A percentile compares a stretch with the other conserved stretches of the same genome.
These are phyloP conservation scores for Natator depressus DNA, from an alignment of 2,113 vertebrate species.

Conservation along the genomic window DNA sequence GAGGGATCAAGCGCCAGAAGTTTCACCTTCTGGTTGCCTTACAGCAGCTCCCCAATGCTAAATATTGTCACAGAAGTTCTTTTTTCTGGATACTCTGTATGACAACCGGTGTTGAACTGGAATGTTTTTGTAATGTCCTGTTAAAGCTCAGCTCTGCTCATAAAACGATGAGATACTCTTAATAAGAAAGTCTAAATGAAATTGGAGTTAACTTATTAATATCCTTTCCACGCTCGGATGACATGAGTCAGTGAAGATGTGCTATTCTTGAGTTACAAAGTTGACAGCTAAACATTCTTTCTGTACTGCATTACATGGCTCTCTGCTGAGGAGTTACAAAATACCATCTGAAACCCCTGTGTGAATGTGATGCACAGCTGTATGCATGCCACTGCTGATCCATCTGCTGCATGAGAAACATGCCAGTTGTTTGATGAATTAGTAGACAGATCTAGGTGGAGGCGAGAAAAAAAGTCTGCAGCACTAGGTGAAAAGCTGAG, in stretches of 20 bases:
- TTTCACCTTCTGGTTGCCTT: neutral
- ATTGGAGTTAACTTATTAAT: neutral
- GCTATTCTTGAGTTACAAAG: neutral
- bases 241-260: neutral
- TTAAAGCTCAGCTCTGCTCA: neutral
- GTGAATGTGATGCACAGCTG: accelerated
- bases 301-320: neutral
- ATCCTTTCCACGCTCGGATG: neutral
- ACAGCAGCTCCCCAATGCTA: neutral
- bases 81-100: neutral
- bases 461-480: neutral
- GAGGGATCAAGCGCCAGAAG: neutral
- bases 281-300: neutral
- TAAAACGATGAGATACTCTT: neutral
- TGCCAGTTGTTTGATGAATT: neutral
- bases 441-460: neutral
- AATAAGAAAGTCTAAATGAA: neutral
- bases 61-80: neutral
- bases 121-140: neutral
- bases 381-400: neutral
- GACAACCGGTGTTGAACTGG: neutral
- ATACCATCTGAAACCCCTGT: accelerated
- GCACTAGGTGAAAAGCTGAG: neutral
- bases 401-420: neutral
- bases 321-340: neutral